phyloP scores from a whole-genome alignment of 2,888 invertebrate species.

The Ornithoptera alexandrae region DNA sequence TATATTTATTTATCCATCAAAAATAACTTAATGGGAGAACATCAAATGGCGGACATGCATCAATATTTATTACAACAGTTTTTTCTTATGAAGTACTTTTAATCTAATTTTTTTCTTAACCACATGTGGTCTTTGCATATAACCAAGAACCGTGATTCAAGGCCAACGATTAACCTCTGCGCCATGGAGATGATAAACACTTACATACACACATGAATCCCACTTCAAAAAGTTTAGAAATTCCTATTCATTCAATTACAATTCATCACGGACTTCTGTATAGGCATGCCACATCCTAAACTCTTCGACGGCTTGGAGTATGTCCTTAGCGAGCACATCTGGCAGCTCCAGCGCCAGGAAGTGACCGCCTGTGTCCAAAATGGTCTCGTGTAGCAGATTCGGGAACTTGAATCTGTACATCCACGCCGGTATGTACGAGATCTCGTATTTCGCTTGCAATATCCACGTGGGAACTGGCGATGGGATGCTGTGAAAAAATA shows the following conservation, averaged over 20 bases:
- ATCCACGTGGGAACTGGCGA: slow-evolving; percentile 82
- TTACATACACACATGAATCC: too few species aligned
- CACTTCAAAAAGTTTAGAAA: too few species aligned
- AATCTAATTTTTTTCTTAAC: too few species aligned
- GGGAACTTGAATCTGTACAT: slow-evolving; percentile 74
- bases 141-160: too few species aligned
- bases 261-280: background rate
- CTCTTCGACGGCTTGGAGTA: slow-evolving; percentile 48
- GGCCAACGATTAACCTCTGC: too few species aligned
- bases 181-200: too few species aligned
- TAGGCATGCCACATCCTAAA: slow-evolving; percentile 28
- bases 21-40: too few species aligned
- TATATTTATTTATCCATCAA: too few species aligned
- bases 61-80: too few species aligned
- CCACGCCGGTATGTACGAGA: slow-evolving; percentile 76
- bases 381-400: slow-evolving; percentile 82
- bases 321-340: slow-evolving; percentile 81
- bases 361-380: slow-evolving; percentile 84
- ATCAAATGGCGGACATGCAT: too few species aligned
- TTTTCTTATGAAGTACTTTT: too few species aligned
- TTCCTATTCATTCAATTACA: background rate
- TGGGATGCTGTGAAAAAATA: slow-evolving; percentile 68
- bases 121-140: too few species aligned
- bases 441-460: slow-evolving; percentile 83
- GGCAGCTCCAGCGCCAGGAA: slow-evolving; percentile 89